Base-by-base conservation (phyloP, 2,113 vertebrate genomes). In the Narcine bancroftii region DNA sequence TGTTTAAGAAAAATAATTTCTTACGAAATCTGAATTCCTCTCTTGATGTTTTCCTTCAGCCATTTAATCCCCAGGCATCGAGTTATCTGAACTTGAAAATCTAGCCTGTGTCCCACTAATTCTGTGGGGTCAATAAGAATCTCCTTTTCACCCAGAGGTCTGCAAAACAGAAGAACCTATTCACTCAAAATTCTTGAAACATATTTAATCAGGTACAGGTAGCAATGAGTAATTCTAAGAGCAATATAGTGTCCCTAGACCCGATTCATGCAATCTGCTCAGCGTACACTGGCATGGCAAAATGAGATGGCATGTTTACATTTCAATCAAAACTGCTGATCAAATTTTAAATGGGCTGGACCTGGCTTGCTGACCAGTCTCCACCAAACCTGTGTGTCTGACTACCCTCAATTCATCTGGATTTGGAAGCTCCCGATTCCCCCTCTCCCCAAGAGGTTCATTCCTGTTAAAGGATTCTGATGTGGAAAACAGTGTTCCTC, bases 11-110 rank as follows among this genome's bases (percentile, higher is more conserved):
- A 92, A 7, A 10, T 11, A 56, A 5, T 10, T 60, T 92, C 94
- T 93, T 92, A 97, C 98, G 97, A 96, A 29, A 98, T 95, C 93
- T 98, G 98, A 75, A 98, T 93, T 2, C 98, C 97, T 93, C 96
- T 94, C 63, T 94, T 94, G 0, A 93, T 94, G 21, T 94, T 94
- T 92, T 97, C 96, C 94, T 95, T 96, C 21, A 98, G 94, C 98
- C 97, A 98, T 92, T 95, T 95, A 77, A 97, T 93, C 0, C 97
- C 97, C 83, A 96, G 96, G 92, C 97, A 97, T 92, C 94, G 95
- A 73, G 95, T 95, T 92, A 97, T 93, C 83, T 95, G 94, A 93
- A 98, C 95, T 94, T 96, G 96, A 94, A 98, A 97, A 93, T 97
- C 97, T 79, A 97, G 94, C 29, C 97, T 95, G 93, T 95, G 95